These are phyloP conservation scores for Thereva nobilitata DNA, from an alignment of 2,888 invertebrate genomes.

Conservation along the genomic window DNA sequence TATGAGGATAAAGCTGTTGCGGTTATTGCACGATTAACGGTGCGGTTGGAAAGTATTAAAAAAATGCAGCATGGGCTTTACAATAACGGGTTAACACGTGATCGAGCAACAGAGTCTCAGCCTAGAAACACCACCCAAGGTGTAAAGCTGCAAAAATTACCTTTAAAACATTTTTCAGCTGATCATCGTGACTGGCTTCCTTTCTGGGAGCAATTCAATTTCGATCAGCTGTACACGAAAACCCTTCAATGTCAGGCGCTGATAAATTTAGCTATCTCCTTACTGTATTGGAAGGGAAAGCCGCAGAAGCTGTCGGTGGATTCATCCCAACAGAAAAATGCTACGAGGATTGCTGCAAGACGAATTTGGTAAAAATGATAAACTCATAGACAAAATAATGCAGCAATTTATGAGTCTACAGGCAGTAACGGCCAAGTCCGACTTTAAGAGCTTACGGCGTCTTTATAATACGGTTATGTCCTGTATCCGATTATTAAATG, in stretches of 20 bases:
- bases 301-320: background rate
- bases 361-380: background rate
- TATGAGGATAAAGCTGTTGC: background rate
- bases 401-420: background rate
- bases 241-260: background rate
- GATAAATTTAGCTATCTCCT: conserved; percentile 12
- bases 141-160: conserved; percentile 1
- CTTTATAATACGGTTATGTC: background rate
- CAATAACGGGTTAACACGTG: no score
- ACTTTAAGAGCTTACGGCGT: background rate
- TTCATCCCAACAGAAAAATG: background rate
- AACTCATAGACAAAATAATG: background rate
- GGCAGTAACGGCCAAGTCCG: background rate
- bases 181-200: conserved; percentile 4
- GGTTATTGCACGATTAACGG: background rate
- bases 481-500: no score
- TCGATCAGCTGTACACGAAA: background rate
- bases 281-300: background rate
- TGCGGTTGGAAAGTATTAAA: background rate
- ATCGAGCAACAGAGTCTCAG: background rate
- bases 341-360: background rate
- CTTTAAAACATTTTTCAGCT: background rate
- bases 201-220: conserved; percentile 18
- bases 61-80: background rate
- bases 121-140: background rate